A percentile compares a stretch with the other conserved stretches of the same genome.
Evolutionary conservation across 2,888 invertebrate species (phyloP).

Genomic region (Tipula lateralis): DNA sequence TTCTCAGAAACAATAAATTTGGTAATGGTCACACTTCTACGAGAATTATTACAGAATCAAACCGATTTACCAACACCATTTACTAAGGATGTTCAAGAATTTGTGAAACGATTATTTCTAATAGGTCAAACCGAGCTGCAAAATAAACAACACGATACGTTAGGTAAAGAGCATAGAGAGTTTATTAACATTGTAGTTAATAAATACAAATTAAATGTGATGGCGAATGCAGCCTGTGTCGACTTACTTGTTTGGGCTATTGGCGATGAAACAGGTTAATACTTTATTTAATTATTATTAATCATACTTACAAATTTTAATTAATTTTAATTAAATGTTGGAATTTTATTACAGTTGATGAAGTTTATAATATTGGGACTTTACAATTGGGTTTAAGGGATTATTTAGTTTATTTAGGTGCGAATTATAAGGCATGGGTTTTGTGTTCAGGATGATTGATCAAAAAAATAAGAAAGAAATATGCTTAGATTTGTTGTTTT

Average conservation of each 20-base stretch:
- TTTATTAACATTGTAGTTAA: conserved; percentile 69
- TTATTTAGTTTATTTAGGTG: conserved; percentile 56
- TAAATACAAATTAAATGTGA: conserved; percentile 90
- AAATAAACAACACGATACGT: conserved; percentile 69
- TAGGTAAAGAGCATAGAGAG: conserved; percentile 62
- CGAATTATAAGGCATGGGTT: conserved; percentile 42
- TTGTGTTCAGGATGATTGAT: conserved; percentile 28
- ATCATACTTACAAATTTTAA: conserved; percentile 20
- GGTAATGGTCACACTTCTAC: conserved; percentile 83
- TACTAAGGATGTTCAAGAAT: conserved; percentile 89
- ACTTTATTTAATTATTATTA: background rate
- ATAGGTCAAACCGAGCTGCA: conserved; percentile 91
- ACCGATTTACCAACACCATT: conserved; percentile 84
- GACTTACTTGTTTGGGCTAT: conserved; percentile 98
- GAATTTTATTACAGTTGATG: conserved; percentile 59
- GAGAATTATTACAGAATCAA: conserved; percentile 87
- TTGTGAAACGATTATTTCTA: conserved; percentile 81
- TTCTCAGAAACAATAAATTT: conserved; percentile 93
- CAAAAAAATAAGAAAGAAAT: background rate
- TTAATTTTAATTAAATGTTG: conserved; percentile 36
- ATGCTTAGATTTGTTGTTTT: background rate
- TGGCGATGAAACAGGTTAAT: conserved; percentile 86
- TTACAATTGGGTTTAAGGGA: conserved; percentile 68
- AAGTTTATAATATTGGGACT: conserved; percentile 66
- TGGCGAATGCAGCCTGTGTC: conserved; percentile 96